phyloP scores from a whole-genome alignment of 2,888 invertebrate genomes.

The Mythimna loreyi region DNA sequence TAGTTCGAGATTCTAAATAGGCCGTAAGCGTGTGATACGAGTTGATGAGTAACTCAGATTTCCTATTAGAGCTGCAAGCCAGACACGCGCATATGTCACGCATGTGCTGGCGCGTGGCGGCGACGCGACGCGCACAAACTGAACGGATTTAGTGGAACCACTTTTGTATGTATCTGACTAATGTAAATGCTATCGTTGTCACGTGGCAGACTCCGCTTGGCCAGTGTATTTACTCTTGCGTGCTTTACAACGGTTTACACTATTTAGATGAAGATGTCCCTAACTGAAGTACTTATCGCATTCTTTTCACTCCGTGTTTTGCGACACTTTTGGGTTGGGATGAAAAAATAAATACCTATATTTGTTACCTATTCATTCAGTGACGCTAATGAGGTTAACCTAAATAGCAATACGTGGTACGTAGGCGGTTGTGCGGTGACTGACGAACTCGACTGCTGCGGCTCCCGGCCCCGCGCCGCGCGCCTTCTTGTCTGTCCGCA shows the following conservation, averaged over 20 bases:
- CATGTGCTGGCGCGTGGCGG: neutral
- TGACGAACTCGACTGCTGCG: neutral
- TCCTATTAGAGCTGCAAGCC: neutral
- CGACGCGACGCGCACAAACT: neutral
- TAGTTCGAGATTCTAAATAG: no score
- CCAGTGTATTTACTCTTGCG: neutral
- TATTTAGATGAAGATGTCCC: neutral
- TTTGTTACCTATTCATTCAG: neutral
- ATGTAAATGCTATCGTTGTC: constrained; percentile 21
- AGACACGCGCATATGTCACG: neutral
- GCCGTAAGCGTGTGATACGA: no score
- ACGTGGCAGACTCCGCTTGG: constrained; percentile 7
- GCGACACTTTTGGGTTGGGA: neutral
- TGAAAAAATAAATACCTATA: neutral
- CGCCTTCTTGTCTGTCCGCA: no score
- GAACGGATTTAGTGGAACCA: no score
- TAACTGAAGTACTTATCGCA: neutral
- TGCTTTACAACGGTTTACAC: neutral
- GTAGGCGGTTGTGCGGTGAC: neutral
- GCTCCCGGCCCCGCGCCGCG: neutral
- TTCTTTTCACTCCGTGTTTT: neutral
- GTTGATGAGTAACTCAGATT: no score
- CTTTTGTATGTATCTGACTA: neutral
- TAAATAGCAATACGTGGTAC: constrained; percentile 16
- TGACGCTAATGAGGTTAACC: constrained; percentile 19